Evolutionary conservation across 2,888 invertebrate genomes (phyloP).

Genomic region (Fragum sueziense): DNA sequence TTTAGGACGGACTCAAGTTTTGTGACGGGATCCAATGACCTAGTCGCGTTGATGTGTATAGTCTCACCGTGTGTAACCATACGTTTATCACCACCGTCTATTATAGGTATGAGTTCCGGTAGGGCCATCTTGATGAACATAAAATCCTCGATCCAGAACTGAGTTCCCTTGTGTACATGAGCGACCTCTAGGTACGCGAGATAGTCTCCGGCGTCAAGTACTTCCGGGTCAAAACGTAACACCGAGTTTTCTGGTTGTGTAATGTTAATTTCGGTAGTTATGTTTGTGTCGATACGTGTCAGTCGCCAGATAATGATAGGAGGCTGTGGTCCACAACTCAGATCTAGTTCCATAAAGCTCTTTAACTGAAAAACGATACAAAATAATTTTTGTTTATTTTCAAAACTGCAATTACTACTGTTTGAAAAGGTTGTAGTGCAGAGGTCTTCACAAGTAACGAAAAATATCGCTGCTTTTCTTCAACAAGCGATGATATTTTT

Average conservation of each 20-base stretch:
- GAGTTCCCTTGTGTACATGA: conserved; percentile 20
- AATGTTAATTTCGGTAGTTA: conserved; percentile 5
- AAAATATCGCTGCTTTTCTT: too few species aligned
- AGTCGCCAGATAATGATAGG: conserved; percentile 19
- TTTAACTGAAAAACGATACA: conserved; percentile 17
- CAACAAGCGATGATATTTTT: too few species aligned
- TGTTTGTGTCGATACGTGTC: background rate
- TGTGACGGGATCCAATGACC: conserved; percentile 35
- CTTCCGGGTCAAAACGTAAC: conserved; percentile 30
- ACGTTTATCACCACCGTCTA: conserved; percentile 40
- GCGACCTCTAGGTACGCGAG: conserved; percentile 37
- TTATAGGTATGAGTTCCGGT: conserved; percentile 52
- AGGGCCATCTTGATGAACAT: conserved; percentile 35
- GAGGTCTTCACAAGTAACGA: too few species aligned
- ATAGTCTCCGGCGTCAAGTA: conserved; percentile 44
- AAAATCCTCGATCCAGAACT: conserved; percentile 36
- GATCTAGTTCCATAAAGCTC: conserved; percentile 30
- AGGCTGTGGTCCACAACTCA: background rate
- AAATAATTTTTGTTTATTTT: too few species aligned
- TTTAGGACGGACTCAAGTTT: conserved; percentile 15
- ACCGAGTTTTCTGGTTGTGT: conserved; percentile 49
- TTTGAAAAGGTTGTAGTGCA: too few species aligned
- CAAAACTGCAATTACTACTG: too few species aligned
- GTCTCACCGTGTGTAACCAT: conserved; percentile 33
- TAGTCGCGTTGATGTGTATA: conserved; percentile 35